These are phyloP conservation scores for Eutrigla gurnardus DNA, from an alignment of 2,797 vertebrate species.

Conservation along the genomic window DNA sequence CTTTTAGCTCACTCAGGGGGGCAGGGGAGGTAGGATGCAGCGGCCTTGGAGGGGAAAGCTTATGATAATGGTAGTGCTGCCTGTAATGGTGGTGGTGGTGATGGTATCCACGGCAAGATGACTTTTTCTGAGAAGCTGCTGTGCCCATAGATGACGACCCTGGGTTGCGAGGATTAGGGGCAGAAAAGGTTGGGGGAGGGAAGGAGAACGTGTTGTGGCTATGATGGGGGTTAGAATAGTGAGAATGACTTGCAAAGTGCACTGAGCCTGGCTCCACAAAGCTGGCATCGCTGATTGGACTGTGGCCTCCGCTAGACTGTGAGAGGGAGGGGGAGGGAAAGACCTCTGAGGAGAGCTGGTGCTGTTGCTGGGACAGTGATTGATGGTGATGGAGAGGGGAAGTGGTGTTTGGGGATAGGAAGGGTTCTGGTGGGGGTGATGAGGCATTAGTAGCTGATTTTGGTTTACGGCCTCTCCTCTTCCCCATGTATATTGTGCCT, in stretches of 20 bases:
- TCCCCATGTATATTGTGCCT: constrained; percentile 99
- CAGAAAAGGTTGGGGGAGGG: constrained; percentile 84
- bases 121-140: constrained; percentile 92
- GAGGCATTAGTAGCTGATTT: constrained; percentile 79
- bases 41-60: constrained; percentile 88
- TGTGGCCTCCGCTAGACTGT: constrained; percentile 90
- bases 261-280: constrained; percentile 95
- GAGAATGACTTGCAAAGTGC: constrained; percentile 90
- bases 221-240: constrained; percentile 83
- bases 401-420: constrained; percentile 81
- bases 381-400: constrained; percentile 86
- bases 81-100: constrained; percentile 85
- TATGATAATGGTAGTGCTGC: constrained; percentile 85
- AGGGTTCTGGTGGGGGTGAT: constrained; percentile 76
- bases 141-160: constrained; percentile 62
- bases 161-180: constrained; percentile 80
- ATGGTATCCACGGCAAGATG: constrained; percentile 90
- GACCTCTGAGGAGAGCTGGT: constrained; percentile 85
- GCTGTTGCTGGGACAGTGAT: constrained; percentile 85
- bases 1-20: constrained; percentile 95
- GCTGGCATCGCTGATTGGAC: constrained; percentile 94
- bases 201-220: constrained; percentile 86
- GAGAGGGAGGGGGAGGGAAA: constrained; percentile 93
- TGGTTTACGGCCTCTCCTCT: constrained; percentile 96
- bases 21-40: constrained; percentile 95